A percentile compares a stretch with the other conserved stretches of the same genome.
These are phyloP conservation scores for Carlito syrichta DNA, from an alignment of 2,113 vertebrate genomes.

Conservation along the genomic window DNA sequence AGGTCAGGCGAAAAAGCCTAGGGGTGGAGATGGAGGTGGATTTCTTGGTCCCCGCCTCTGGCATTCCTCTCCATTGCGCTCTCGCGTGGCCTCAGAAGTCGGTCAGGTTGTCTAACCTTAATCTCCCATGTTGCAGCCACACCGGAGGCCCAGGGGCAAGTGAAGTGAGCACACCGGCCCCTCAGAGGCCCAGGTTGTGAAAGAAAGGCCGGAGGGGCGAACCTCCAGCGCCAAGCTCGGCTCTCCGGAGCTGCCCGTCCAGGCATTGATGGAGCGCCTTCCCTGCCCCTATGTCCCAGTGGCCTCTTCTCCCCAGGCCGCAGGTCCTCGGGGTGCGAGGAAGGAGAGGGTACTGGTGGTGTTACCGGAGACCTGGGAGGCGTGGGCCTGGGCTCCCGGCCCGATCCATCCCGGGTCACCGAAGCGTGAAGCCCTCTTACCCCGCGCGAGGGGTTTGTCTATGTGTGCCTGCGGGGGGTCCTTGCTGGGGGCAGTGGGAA, in stretches of 20 bases:
- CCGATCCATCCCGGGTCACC: not conserved
- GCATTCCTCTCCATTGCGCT: not conserved
- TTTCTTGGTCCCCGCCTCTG: not conserved
- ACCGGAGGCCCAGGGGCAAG: not conserved
- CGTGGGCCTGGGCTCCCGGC: not conserved
- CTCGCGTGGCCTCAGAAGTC: not conserved
- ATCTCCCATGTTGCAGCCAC: not conserved
- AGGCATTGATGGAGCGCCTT: not conserved
- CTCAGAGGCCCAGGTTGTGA: not conserved
- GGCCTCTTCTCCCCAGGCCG: not conserved
- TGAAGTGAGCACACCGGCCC: not conserved
- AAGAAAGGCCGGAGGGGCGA: not conserved
- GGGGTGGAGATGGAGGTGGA: conserved; percentile 22
- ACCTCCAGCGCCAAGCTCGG: not conserved
- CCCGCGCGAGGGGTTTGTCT: not conserved
- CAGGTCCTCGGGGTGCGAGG: not conserved
- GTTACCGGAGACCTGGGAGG: not conserved
- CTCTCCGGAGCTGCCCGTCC: not conserved
- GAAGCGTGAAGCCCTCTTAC: not conserved
- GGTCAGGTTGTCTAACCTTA: conserved; percentile 24
- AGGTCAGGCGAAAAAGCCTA: conserved; percentile 54
- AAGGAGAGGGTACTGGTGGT: not conserved
- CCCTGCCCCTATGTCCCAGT: not conserved
- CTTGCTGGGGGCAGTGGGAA: not conserved
- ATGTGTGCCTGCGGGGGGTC: not conserved